Base-by-base conservation (phyloP, 1,140 invertebrate species). In the Drosophila athabasca region DNA sequence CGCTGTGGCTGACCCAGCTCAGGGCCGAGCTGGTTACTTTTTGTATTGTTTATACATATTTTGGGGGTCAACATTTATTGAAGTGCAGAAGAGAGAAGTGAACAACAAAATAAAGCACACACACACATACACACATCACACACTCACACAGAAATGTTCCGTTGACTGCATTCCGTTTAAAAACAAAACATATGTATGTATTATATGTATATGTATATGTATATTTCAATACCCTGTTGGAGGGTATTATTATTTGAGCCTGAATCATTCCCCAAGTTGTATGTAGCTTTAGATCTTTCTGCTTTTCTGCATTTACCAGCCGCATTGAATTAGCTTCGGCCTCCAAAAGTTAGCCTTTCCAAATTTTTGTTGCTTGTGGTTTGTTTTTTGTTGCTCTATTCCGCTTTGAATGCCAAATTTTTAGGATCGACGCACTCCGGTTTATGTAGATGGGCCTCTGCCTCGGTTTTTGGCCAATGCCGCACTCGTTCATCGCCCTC, bases 21-120 rank as follows among this genome's bases (percentile, higher is more conserved):
- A 75, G 71, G 71, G 71, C 75, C 65, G 44, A 6, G 71, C 73
- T 53, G 19, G 43, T 65, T 60, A 44, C 62, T 75, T 67, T 67
- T 58, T 79, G 50, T 72, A 61, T 80, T 76, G 60, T 74, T 78
- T 77, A 52, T 57, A 46, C 54, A 59, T 57, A 59, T 57, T 62
- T 82, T 88, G 78, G 79, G 83, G 82, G 82, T 87, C 82, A 85
- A 74, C 64, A 64, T 51, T 59, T 60, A 60, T 72, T 72, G 54
- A 59, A 39, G 35, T 13, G 35, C 35, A 39, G 54, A 59, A 39
- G 35, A 39, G 35, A 9, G 11, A 11, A 39, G 35, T 35, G 31
- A 35, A 1, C 11, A 11, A 39, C 35, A 39, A 78, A 74, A 43
- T 46, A 39, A 17, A 50, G 41, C 77, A 59, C 49, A 78, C 60